These are phyloP conservation scores for Naja naja DNA, from an alignment of 2,113 vertebrate species.

Conservation along the genomic window DNA sequence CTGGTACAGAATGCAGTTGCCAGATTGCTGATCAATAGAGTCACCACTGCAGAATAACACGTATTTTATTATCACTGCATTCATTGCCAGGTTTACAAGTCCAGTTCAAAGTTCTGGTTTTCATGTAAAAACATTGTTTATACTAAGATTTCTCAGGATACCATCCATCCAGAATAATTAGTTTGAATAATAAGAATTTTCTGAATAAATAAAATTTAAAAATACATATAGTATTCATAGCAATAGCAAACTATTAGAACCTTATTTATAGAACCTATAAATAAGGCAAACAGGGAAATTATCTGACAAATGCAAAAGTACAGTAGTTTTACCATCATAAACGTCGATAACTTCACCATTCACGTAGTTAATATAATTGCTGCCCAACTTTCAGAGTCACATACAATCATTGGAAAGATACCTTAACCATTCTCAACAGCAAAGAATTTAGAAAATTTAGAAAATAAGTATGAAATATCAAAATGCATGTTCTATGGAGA, in stretches of 20 bases:
- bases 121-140: not conserved
- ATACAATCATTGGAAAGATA: not conserved
- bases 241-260: not conserved
- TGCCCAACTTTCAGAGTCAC: not conserved
- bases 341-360: not conserved
- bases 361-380: not conserved
- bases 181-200: not conserved
- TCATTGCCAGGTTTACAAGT: not conserved
- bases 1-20: not conserved
- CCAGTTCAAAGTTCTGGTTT: not conserved
- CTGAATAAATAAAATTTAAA: not conserved
- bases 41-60: not conserved
- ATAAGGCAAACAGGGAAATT: not conserved
- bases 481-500: not conserved
- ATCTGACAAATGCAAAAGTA: not conserved
- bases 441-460: constrained; percentile 37
- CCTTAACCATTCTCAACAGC: not conserved
- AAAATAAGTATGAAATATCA: constrained; percentile 38
- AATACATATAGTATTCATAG: not conserved
- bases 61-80: not conserved
- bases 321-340: not conserved
- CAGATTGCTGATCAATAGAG: not conserved
- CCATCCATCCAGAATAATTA: not conserved
- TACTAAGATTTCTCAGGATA: not conserved
- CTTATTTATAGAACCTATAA: not conserved